Conservation (phyloP, 2,888 invertebrate genomes). For the Apamea epomidion region DNA sequence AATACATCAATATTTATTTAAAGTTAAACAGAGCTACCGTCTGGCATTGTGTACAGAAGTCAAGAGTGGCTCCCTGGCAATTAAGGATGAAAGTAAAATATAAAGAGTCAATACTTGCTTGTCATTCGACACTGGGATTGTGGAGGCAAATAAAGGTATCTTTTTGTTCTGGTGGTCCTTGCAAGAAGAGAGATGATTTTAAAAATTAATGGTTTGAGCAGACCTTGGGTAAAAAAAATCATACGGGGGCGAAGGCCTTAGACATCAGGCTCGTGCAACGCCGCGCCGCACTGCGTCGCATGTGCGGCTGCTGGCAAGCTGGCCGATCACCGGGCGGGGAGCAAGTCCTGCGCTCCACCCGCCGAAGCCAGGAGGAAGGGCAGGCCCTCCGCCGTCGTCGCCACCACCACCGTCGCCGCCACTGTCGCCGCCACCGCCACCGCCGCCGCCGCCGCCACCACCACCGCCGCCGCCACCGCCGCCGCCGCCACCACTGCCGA, state of each 20-base stretch:
- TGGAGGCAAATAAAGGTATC: slow-evolving; percentile 37
- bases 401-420: too few relatives aligned
- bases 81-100: slow-evolving; percentile 55
- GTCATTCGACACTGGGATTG: slow-evolving; percentile 43
- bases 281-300: too few relatives aligned
- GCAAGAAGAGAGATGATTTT: slow-evolving; percentile 25
- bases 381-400: too few relatives aligned
- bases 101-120: slow-evolving; percentile 57
- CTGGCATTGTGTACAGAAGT: slow-evolving; percentile 50
- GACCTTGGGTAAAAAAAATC: background rate
- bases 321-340: too few relatives aligned
- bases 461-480: too few relatives aligned
- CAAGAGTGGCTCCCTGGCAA: slow-evolving; percentile 47
- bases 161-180: slow-evolving; percentile 10
- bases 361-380: too few relatives aligned
- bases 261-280: too few relatives aligned
- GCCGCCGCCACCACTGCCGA: too few relatives aligned
- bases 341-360: too few relatives aligned
- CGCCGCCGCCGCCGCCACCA: too few relatives aligned
- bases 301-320: too few relatives aligned
- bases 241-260: background rate
- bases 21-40: slow-evolving; percentile 38
- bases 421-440: too few relatives aligned
- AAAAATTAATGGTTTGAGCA: slow-evolving; percentile 1
- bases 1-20: slow-evolving; percentile 21